Conservation (phyloP, 1,140 invertebrate species). For the Drosophila setifemur region DNA sequence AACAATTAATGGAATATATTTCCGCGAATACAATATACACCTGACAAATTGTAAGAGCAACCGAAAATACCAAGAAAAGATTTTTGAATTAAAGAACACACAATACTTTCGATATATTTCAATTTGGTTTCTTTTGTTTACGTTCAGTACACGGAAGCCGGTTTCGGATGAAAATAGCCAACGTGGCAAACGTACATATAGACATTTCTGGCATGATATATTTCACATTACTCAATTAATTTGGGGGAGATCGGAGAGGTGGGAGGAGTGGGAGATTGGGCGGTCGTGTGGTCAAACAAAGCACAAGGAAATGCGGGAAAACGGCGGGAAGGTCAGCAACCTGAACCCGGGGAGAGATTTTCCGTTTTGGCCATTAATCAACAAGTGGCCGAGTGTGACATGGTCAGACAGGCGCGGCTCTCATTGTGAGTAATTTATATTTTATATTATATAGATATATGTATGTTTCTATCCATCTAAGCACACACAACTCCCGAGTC, state of each 20-base stretch:
- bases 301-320: constrained; percentile 58
- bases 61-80: constrained; percentile 37
- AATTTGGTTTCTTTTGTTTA: constrained; percentile 11
- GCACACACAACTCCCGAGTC: constrained; percentile 40
- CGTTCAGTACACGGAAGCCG: constrained; percentile 19
- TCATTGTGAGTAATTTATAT: constrained; percentile 35
- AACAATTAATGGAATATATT: neutral
- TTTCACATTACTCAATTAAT: constrained; percentile 45
- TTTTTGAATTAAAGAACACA: neutral
- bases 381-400: constrained; percentile 51
- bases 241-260: constrained; percentile 1
- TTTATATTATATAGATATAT: constrained; percentile 8
- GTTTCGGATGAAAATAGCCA: constrained; percentile 38
- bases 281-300: constrained; percentile 45
- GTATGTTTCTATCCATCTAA: constrained; percentile 23
- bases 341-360: constrained; percentile 14
- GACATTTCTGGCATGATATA: constrained; percentile 35
- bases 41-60: constrained; percentile 34
- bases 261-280: too few relatives aligned
- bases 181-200: neutral
- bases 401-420: constrained; percentile 57
- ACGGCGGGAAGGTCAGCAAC: constrained; percentile 55
- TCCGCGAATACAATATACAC: constrained; percentile 39
- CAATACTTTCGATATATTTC: constrained; percentile 9
- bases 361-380: constrained; percentile 65